A percentile compares a stretch with the other conserved stretches of the same genome.
These are phyloP conservation scores for Eumacrocentrus americanus DNA, from an alignment of 2,888 invertebrate species.

Conservation along the genomic window DNA sequence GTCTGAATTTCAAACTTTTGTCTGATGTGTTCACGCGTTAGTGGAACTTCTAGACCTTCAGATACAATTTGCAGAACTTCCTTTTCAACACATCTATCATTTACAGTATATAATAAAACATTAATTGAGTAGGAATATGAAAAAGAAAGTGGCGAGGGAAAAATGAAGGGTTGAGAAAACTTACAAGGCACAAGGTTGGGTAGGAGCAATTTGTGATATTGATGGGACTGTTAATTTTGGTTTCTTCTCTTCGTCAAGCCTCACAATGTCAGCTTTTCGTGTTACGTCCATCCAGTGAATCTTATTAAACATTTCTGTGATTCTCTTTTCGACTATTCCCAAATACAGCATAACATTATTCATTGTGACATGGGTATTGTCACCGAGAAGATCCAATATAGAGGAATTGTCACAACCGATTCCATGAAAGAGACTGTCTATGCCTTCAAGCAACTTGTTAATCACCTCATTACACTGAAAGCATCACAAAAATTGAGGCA, in stretches of 20 bases:
- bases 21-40: conserved; percentile 55
- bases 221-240: conserved; percentile 51
- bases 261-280: conserved; percentile 45
- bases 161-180: conserved; percentile 36
- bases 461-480: conserved; percentile 55
- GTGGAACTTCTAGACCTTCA: conserved; percentile 60
- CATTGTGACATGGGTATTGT: conserved; percentile 73
- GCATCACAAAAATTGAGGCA: too few relatives aligned
- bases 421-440: conserved; percentile 65
- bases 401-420: conserved; percentile 78
- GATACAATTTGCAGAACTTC: conserved; percentile 63
- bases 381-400: conserved; percentile 73
- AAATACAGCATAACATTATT: conserved; percentile 83
- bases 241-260: conserved; percentile 55
- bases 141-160: conserved; percentile 7
- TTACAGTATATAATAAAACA: background rate
- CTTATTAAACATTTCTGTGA: conserved; percentile 70
- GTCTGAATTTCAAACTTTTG: conserved; percentile 42
- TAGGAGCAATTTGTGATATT: conserved; percentile 58
- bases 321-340: conserved; percentile 79
- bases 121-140: background rate
- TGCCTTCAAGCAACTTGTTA: conserved; percentile 60
- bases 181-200: conserved; percentile 65
- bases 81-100: conserved; percentile 63
- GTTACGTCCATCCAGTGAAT: conserved; percentile 61